Evolutionary conservation across 2,797 vertebrate species (phyloP), one percentile per base, ranked within the genome.

Genomic region (Rhinogobio ventralis): DNA sequence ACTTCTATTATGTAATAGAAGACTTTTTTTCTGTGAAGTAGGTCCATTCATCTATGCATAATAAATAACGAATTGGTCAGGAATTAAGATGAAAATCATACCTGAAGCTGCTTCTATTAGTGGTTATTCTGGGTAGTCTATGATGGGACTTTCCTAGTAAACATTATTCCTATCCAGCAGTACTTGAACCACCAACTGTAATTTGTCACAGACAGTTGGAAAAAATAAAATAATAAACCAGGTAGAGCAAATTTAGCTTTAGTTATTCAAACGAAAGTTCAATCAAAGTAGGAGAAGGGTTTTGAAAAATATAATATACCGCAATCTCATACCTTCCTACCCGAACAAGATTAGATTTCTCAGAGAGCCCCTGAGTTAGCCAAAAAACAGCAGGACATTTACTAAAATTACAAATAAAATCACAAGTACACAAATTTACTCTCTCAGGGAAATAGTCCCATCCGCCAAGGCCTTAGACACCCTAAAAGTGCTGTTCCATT

Each of bases 401-500:
- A 2, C 6, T n/a, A 55, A 76, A 76, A 57, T 57, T 23, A 76
- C 73, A 9, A 57, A 76, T 39, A n/a, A 76, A 76, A 57, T 57
- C 74, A 76, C 74, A 76, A 25, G 33, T 57, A 39, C 73, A 76
- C 51, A 39, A 39, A 76, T 76, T 55, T 55, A 33, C 13, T 75
- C 51, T 11, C 11, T 36, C 20, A 3, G 20, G 33, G 13, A 76
- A 68, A 39, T 45, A 4, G 68, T 42, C 36, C 20, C 10, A 42
- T 45, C 39, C 0, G 0, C 36, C 49, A 46, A 30, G 10, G 60
- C 76, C 60, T 46, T 28, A 28, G 25, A 64, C 17, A 72, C 36
- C 67, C 17, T 30, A 72, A n/a, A 90, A 87, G 85, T 84, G 83
- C 84, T 76, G 86, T 66, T 79, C 83, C 83, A 88, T 87, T 85